phyloP scores from a whole-genome alignment of 1,140 invertebrate genomes.

The Vanessa tameamea region DNA sequence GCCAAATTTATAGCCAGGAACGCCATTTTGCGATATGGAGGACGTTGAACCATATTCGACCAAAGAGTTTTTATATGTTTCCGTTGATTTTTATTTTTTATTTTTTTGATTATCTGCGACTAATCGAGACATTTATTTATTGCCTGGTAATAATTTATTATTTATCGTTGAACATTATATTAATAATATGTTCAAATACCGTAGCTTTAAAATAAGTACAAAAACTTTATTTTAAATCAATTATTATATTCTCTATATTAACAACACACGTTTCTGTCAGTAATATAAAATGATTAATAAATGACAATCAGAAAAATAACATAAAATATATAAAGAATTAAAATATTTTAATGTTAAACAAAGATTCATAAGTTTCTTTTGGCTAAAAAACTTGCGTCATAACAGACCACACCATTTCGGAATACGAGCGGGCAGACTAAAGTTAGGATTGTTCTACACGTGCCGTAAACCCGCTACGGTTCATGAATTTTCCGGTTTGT shows the following conservation, averaged over 20 bases:
- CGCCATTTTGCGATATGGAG: conserved; percentile 36
- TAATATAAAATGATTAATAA: no score
- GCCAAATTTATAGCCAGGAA: conserved; percentile 48
- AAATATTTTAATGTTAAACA: conserved; percentile 6
- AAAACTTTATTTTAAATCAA: not conserved
- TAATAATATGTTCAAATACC: not conserved
- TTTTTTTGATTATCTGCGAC: not conserved
- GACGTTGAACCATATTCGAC: conserved; percentile 35
- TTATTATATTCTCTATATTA: no score
- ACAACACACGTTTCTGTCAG: no score
- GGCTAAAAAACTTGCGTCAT: conserved; percentile 33
- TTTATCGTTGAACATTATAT: not conserved
- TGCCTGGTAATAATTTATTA: not conserved
- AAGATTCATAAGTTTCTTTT: conserved; percentile 3
- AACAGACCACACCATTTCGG: conserved; percentile 24
- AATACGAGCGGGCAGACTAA: conserved; percentile 1
- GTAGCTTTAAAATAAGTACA: not conserved
- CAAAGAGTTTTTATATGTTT: conserved; percentile 25
- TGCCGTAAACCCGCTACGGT: not conserved
- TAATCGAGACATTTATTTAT: not conserved
- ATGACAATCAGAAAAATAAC: not conserved
- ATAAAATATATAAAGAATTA: not conserved
- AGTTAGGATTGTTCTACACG: conserved; percentile 5
- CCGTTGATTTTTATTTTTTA: not conserved
- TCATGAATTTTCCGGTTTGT: no score